Evolutionary conservation across 2,113 vertebrate genomes (phyloP).

Genomic region (Ictalurus punctatus): DNA sequence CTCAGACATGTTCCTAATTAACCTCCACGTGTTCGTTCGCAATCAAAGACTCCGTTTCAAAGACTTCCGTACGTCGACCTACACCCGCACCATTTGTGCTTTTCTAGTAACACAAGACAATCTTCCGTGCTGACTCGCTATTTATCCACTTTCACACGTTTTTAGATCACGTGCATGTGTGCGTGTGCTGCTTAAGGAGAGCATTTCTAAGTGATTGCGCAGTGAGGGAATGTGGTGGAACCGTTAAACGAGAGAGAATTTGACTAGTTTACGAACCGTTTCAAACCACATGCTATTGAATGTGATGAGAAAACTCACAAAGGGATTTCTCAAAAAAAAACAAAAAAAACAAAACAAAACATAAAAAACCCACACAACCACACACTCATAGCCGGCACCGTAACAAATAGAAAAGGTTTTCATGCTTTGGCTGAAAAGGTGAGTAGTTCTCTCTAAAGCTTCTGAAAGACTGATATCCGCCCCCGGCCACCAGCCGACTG

Average conservation of each 20-base stretch:
- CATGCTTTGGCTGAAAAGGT: conserved; percentile 55
- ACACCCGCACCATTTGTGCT: conserved; percentile 36
- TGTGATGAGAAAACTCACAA: too few relatives aligned
- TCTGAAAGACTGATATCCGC: conserved; percentile 35
- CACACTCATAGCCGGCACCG: neutral
- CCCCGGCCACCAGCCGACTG: conserved; percentile 35
- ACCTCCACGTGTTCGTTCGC: neutral
- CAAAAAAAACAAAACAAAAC: neutral
- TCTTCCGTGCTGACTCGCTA: neutral
- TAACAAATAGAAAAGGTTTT: neutral
- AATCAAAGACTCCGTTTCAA: conserved; percentile 55
- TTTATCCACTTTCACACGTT: conserved; percentile 63
- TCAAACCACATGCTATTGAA: neutral
- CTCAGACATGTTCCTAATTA: neutral
- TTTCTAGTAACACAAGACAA: conserved; percentile 52
- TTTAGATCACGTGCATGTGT: conserved; percentile 61
- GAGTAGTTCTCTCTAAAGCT: conserved; percentile 30
- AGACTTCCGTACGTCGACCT: conserved; percentile 34
- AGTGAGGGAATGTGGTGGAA: conserved; percentile 72
- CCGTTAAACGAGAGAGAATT: conserved; percentile 68
- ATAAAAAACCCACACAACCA: neutral
- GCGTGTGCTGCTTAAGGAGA: conserved; percentile 62
- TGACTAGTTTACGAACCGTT: conserved; percentile 64
- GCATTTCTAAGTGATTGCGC: conserved; percentile 74
- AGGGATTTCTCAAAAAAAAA: neutral